Conservation (phyloP, 2,797 vertebrate genomes). For the Dendrocincla tyrannina region DNA sequence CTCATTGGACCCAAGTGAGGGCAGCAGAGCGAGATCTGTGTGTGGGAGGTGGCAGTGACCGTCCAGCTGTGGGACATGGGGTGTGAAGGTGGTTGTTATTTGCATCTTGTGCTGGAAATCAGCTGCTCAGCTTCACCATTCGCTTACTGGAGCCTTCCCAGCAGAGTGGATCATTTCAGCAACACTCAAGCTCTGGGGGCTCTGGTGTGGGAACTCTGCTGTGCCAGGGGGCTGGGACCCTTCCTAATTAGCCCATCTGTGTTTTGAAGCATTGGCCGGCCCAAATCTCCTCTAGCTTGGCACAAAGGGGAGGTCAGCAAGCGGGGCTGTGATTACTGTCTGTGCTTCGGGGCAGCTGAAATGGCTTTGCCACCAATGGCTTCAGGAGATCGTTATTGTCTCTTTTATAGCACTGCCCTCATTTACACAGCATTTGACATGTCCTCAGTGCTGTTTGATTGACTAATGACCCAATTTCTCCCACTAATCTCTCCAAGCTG, state of each 20-base stretch:
- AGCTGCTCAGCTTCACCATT: not conserved
- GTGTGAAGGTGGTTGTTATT: not conserved
- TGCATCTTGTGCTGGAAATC: not conserved
- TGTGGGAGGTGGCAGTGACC: not conserved
- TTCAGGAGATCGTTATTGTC: not conserved
- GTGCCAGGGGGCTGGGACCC: not conserved
- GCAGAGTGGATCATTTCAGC: not conserved
- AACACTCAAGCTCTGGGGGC: not conserved
- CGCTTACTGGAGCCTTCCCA: rapidly evolving
- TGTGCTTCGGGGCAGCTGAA: not conserved
- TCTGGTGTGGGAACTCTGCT: not conserved
- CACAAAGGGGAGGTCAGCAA: slow-evolving; percentile 18
- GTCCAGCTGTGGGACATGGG: rapidly evolving
- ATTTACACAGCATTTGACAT: not conserved
- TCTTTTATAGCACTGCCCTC: not conserved
- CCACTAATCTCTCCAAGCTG: not conserved
- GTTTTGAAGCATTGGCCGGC: not conserved
- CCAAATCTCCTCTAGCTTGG: not conserved
- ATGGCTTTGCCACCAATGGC: not conserved
- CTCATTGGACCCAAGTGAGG: rapidly evolving
- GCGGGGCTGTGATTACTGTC: not conserved
- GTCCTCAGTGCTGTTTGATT: not conserved
- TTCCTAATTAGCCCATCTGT: not conserved
- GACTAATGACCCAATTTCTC: not conserved
- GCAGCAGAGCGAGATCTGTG: not conserved